These are phyloP conservation scores for Incurvaria masculella DNA, from an alignment of 2,888 invertebrate species.

Conservation along the genomic window DNA sequence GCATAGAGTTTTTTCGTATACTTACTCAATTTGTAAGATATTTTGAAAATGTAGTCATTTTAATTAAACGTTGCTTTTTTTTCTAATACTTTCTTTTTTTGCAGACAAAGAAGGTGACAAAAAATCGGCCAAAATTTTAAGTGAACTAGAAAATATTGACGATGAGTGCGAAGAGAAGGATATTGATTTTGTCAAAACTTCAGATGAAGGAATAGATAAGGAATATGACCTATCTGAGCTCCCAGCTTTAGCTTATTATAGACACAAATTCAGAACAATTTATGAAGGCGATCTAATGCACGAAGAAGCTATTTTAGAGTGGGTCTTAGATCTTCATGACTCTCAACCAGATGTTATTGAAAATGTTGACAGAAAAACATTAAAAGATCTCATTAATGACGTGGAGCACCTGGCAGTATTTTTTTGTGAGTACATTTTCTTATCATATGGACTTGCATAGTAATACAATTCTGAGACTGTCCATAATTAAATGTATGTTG, in stretches of 20 bases:
- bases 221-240: conserved; percentile 82
- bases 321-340: conserved; percentile 83
- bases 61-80: conserved; percentile 7
- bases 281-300: conserved; percentile 89
- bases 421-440: conserved; percentile 72
- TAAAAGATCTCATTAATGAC: conserved; percentile 85
- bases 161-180: conserved; percentile 91
- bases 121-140: conserved; percentile 82
- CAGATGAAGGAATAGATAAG: conserved; percentile 81
- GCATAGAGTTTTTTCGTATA: too few relatives aligned
- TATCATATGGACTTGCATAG: conserved; percentile 4
- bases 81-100: conserved; percentile 10
- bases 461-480: background rate
- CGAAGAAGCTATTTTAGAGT: conserved; percentile 84
- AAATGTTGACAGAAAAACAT: conserved; percentile 84
- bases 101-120: conserved; percentile 87
- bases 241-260: conserved; percentile 83
- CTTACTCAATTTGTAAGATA: background rate
- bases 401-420: conserved; percentile 90
- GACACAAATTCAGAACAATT: conserved; percentile 84
- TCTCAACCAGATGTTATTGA: conserved; percentile 88
- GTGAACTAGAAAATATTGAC: conserved; percentile 88
- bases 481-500: conserved; percentile 1
- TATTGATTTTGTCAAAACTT: conserved; percentile 89
- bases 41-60: background rate